phyloP scores from a whole-genome alignment of 2,888 invertebrate species.

The Brachyptera risi region DNA sequence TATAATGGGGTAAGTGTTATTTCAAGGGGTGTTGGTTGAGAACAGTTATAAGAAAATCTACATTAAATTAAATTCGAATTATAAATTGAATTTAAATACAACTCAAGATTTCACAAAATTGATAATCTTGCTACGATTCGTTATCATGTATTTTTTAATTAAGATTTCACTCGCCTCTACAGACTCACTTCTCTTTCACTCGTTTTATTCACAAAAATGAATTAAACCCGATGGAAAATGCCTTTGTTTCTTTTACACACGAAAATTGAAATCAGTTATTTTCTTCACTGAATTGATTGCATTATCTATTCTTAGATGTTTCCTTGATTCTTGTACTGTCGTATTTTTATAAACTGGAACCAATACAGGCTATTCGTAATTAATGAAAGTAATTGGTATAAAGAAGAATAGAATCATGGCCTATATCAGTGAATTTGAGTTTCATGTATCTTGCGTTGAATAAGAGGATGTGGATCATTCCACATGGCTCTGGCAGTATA shows the following conservation, averaged over 20 bases:
- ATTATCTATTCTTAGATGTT: neutral
- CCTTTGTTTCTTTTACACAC: neutral
- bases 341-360: too few species aligned
- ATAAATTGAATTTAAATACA: constrained; percentile 21
- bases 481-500: too few species aligned
- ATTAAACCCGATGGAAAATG: neutral
- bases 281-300: constrained; percentile 10
- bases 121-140: constrained; percentile 13
- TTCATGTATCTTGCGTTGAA: too few species aligned
- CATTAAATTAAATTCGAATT: constrained; percentile 22
- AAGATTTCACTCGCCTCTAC: constrained; percentile 3
- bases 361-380: too few species aligned
- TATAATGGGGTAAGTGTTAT: neutral
- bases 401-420: too few species aligned
- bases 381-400: too few species aligned
- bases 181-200: neutral
- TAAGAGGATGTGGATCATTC: too few species aligned
- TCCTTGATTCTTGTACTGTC: neutral
- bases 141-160: constrained; percentile 20
- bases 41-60: constrained; percentile 12
- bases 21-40: neutral
- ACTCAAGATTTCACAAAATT: constrained; percentile 17
- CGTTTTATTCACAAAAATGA: neutral
- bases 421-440: too few species aligned
- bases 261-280: constrained; percentile 1